Percentiles rank a stretch among this genome's conserved stretches.
These are phyloP conservation scores for Chrysemys picta DNA, from an alignment of 2,113 vertebrate genomes.

Conservation along the genomic window DNA sequence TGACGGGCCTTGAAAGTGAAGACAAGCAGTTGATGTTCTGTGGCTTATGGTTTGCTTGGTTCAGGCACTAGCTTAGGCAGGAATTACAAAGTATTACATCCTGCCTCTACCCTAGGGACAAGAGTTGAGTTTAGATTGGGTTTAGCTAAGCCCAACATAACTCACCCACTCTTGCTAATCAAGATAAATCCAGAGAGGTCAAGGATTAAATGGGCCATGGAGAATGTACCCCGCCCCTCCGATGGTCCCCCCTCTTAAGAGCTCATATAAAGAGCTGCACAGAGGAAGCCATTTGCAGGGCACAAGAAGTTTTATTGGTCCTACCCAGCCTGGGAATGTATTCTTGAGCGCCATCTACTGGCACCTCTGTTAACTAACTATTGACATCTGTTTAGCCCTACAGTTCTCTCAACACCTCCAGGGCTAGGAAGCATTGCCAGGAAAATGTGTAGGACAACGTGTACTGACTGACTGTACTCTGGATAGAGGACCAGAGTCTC, in stretches of 20 bases:
- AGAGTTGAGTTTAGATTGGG: neutral
- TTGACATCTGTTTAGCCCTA: neutral
- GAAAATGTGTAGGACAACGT: neutral
- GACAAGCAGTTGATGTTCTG: neutral
- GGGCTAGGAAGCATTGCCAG: neutral
- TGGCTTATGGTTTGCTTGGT: neutral
- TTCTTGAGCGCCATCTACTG: constrained; percentile 66
- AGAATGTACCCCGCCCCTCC: neutral
- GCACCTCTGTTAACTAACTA: neutral
- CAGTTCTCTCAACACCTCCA: neutral
- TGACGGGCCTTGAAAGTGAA: neutral
- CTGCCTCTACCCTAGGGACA: neutral
- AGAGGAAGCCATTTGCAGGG: neutral
- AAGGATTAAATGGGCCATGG: neutral
- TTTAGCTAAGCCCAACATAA: neutral
- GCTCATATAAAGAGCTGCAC: neutral
- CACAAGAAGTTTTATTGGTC: neutral
- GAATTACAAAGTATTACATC: neutral
- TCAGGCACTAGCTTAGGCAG: neutral
- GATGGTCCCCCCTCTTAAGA: neutral
- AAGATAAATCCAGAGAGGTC: neutral
- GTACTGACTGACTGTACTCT: neutral
- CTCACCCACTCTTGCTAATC: neutral
- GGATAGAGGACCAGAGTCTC: accelerated
- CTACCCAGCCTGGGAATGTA: neutral